Evolutionary conservation across 2,797 vertebrate species (phyloP), one percentile per base, ranked within the genome.

Genomic region (Pipistrellus nathusii): DNA sequence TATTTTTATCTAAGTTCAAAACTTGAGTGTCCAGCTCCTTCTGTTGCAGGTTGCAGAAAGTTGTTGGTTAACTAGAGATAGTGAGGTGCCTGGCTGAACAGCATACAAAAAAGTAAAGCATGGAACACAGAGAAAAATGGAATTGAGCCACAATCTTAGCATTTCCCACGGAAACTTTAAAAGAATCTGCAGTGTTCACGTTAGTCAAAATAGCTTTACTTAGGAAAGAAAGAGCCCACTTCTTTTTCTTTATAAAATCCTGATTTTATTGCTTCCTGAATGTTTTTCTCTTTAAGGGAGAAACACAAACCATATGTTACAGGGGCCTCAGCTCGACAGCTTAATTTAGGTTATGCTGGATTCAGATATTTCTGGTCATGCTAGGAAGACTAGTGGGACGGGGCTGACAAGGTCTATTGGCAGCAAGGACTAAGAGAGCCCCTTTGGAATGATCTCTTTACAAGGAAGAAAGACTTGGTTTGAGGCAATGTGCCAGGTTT

Each of bases 201-300:
- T 92, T 96, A 92, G 95, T 92, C 88, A 94, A 94, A 94, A 93
- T 55, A 92, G 71, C 75, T 96, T 95, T 88, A 92, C 95, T 96
- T 96, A 90, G 90, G 44, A 94, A 89, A 71, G 41, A 89, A 84
- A 90, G 20, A 90, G 20, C 78, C 85, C 38, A 93, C 27, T 94
- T 82, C 76, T 95, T 97, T 93, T 83, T 92, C 88, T 91, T 90
- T 82, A 92, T 94, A 88, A 97, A 95, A 92, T 92, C 92, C 44
- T 64, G 35, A 71, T 84, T 96, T 94, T 93, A 93, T 96, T 96
- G 80, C 96, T 96, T 97, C 85, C 92, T 97, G 82, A 94, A 55
- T 92, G 30, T 55, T 85, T 92, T 93, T 77, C 73, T 92, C 93
- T 90, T 76, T 72, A 88, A 94, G 90, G 53, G n/a, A 88, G 85